A percentile compares a stretch with the other conserved stretches of the same genome.
phyloP scores from a whole-genome alignment of 2,797 vertebrate species.

The Acanthurus leucopareius region DNA sequence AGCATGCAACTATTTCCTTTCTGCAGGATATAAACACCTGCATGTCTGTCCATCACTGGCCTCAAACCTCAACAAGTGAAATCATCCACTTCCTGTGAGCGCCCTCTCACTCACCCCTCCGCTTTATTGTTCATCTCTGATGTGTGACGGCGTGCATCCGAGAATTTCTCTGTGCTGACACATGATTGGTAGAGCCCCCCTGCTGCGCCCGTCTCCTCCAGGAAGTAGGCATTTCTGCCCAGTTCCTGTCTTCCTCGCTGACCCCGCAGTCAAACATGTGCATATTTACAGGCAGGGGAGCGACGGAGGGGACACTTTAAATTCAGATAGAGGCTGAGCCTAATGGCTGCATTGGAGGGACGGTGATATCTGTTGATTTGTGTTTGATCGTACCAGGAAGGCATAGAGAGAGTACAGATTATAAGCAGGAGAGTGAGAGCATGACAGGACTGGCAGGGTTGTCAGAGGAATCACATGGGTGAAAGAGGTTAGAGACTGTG shows the following conservation, averaged over 20 bases:
- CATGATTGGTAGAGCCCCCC: constrained; percentile 72
- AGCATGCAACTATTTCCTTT: constrained; percentile 70
- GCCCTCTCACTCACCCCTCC: constrained; percentile 68
- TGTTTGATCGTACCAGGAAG: constrained; percentile 67
- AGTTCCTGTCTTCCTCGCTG: constrained; percentile 70
- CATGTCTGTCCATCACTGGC: constrained; percentile 64
- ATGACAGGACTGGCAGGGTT: constrained; percentile 40
- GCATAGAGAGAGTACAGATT: constrained; percentile 55
- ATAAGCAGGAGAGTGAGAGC: constrained; percentile 34
- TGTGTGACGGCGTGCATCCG: constrained; percentile 75
- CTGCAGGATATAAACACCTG: constrained; percentile 73
- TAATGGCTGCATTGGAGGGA: constrained; percentile 84
- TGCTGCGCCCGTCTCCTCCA: constrained; percentile 57
- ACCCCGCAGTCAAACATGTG: constrained; percentile 85
- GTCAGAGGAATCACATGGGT: constrained; percentile 22
- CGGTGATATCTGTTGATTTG: constrained; percentile 78
- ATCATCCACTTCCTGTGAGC: constrained; percentile 76
- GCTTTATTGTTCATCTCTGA: constrained; percentile 79
- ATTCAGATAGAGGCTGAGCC: constrained; percentile 75
- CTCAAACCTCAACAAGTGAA: constrained; percentile 65
- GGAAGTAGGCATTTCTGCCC: constrained; percentile 75
- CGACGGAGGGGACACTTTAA: constrained; percentile 66
- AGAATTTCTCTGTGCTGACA: constrained; percentile 70
- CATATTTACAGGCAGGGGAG: constrained; percentile 80
- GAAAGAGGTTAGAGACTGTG: constrained; percentile 39